These are phyloP conservation scores for Barnardius zonarius DNA, from an alignment of 2,113 vertebrate genomes.

Conservation along the genomic window DNA sequence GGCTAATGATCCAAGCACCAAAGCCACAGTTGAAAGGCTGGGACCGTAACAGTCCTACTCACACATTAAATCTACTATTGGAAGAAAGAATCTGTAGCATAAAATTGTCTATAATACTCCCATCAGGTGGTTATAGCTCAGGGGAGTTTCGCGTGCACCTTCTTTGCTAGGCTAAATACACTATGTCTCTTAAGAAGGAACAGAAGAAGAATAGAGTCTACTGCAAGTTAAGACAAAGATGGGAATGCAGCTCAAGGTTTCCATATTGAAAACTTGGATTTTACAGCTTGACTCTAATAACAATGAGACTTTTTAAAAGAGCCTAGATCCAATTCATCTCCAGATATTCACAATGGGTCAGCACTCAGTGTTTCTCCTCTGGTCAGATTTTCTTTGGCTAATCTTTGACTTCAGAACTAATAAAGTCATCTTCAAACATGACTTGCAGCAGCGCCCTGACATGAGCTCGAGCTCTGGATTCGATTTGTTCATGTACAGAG, in stretches of 20 bases:
- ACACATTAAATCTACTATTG: neutral
- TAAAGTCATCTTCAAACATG: neutral
- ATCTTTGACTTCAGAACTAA: neutral
- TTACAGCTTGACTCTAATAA: neutral
- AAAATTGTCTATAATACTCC: neutral
- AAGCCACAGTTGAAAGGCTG: neutral
- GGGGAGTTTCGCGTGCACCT: neutral
- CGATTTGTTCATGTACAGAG: neutral
- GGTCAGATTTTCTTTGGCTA: neutral
- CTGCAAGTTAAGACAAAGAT: neutral
- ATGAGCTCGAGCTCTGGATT: neutral
- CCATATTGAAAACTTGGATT: rapidly evolving
- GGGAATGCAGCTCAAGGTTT: neutral
- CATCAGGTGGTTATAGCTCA: neutral
- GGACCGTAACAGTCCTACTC: neutral
- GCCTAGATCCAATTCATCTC: neutral
- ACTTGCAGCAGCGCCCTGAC: neutral
- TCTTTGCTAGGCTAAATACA: neutral
- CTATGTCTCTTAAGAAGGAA: neutral
- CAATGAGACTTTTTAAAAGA: neutral
- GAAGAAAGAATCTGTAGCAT: neutral
- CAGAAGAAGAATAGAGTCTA: neutral
- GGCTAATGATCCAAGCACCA: neutral
- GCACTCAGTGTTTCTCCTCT: neutral
- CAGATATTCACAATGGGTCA: neutral